Evolutionary conservation across 2,113 vertebrate species (phyloP).

Genomic region (Cinclus mexicanus): DNA sequence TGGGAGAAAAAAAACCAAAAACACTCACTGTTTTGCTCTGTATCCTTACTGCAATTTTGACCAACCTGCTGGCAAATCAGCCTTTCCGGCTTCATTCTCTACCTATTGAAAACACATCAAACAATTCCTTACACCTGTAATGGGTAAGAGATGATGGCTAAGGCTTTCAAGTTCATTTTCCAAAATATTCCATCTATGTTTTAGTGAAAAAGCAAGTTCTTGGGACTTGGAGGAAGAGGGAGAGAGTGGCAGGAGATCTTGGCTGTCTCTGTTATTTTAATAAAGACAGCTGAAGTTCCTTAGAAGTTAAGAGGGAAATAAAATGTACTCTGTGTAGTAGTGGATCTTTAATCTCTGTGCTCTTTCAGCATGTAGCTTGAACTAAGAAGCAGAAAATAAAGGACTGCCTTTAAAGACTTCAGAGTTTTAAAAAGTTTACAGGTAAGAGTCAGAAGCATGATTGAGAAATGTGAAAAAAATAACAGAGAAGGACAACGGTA

Average conservation of each 20-base stretch:
- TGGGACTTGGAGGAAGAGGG: neutral
- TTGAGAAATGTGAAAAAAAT: neutral
- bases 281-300: neutral
- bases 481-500: neutral
- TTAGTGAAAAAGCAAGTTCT: neutral
- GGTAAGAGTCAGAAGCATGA: neutral
- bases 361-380: neutral
- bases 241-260: neutral
- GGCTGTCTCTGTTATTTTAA: neutral
- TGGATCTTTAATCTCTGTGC: neutral
- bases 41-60: neutral
- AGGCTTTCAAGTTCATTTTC: neutral
- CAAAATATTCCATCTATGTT: neutral
- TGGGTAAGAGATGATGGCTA: neutral
- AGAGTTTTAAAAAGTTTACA: neutral
- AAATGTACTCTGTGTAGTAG: neutral
- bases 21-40: neutral
- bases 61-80: neutral
- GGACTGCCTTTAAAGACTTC: neutral
- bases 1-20: neutral
- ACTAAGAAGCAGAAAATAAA: neutral
- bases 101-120: neutral
- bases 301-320: neutral
- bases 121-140: neutral
- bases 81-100: neutral